A percentile compares a stretch with the other conserved stretches of the same genome.
These are phyloP conservation scores for Halictus ligatus DNA, from an alignment of 2,888 invertebrate genomes.

Conservation along the genomic window DNA sequence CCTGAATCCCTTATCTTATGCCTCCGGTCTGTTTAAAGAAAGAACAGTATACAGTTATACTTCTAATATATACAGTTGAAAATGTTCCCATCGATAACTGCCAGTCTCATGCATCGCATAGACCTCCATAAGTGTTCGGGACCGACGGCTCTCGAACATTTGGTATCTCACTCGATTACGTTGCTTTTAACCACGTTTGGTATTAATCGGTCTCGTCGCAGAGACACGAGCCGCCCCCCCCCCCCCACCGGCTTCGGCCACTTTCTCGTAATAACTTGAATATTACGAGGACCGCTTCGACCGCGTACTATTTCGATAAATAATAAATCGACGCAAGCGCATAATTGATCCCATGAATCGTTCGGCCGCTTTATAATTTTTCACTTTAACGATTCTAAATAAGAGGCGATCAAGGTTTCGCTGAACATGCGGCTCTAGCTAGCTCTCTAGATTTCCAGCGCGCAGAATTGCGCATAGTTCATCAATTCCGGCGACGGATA, in stretches of 20 bases:
- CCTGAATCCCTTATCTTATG: too few species aligned
- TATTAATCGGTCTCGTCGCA: constrained; percentile 29
- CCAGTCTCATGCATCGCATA: background rate
- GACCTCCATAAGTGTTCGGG: constrained; percentile 23
- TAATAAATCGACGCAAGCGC: constrained; percentile 21
- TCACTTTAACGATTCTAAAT: constrained; percentile 42
- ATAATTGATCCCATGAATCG: constrained; percentile 32
- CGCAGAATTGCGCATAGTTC: too few species aligned
- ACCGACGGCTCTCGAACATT: constrained; percentile 16
- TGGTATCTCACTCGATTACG: constrained; percentile 45
- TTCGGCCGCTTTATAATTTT: constrained; percentile 29
- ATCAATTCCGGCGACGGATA: background rate
- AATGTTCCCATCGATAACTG: background rate
- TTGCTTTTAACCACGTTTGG: constrained; percentile 30
- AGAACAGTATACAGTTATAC: too few species aligned
- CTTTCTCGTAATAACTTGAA: constrained; percentile 16
- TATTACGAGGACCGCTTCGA: background rate
- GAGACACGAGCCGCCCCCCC: background rate
- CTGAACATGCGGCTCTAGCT: too few species aligned
- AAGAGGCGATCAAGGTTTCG: constrained; percentile 3
- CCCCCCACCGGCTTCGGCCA: background rate
- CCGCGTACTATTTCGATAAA: constrained; percentile 40
- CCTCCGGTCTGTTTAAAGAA: too few species aligned
- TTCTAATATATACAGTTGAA: background rate
- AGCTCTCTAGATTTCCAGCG: too few species aligned